Conservation (phyloP, 2,797 vertebrate species). For the Syngnathus acus region DNA sequence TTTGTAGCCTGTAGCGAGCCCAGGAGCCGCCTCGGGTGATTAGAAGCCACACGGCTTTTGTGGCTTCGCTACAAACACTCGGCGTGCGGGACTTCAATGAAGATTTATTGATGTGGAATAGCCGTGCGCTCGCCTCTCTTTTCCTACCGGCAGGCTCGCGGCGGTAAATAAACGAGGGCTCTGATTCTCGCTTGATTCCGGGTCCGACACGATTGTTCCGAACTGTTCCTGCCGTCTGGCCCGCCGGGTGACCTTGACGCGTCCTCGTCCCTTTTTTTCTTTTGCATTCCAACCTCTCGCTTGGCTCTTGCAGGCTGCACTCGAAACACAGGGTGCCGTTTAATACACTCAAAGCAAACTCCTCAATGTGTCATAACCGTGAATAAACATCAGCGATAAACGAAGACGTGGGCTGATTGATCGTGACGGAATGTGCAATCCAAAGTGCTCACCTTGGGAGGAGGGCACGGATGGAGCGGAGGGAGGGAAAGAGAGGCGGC, state of each 20-base stretch:
- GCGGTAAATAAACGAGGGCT: not conserved
- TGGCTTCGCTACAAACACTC: not conserved
- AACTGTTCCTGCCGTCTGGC: not conserved
- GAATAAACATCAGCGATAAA: conserved; percentile 2
- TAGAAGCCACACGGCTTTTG: not conserved
- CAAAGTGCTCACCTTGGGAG: not conserved
- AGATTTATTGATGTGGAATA: not conserved
- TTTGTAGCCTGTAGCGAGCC: not conserved
- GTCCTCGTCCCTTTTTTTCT: not conserved
- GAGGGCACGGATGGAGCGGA: not conserved
- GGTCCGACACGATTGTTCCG: not conserved
- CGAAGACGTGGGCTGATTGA: not conserved
- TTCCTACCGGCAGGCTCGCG: not conserved
- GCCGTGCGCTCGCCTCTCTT: not conserved
- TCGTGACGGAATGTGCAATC: not conserved
- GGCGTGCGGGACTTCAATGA: not conserved
- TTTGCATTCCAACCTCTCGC: not conserved
- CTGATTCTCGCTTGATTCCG: not conserved
- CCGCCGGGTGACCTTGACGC: not conserved
- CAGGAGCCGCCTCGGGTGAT: not conserved
- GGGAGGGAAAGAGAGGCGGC: not conserved
- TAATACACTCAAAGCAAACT: not conserved
- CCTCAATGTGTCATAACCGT: not conserved
- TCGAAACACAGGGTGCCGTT: not conserved
- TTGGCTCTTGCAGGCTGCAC: not conserved